Evolutionary conservation across 2,113 vertebrate genomes (phyloP), one percentile per base, ranked within the genome.

Genomic region (Arvicanthis niloticus): DNA sequence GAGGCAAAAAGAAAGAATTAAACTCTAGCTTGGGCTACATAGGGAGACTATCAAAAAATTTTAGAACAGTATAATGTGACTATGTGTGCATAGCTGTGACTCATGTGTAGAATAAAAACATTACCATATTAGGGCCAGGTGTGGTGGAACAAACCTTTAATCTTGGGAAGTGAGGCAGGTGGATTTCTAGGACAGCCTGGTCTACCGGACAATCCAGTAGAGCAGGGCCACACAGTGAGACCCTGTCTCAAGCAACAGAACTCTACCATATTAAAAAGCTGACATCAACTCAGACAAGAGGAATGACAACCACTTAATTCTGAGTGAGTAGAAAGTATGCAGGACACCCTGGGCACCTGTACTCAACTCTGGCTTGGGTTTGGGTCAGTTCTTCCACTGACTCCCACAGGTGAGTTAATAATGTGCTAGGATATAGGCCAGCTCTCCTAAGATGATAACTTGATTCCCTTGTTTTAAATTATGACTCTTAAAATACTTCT

Each of bases 401-500:
- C 29, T 62, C 2, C 19, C 22, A 72, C 58, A 81, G 37, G 29
- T 70, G 31, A n/a, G 67, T 72, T 51, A 89, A 62, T 68, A 42
- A 72, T 77, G 90, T 88, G 51, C 68, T 26, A 19, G 4, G 77
- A 34, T 56, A 8, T 11, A 81, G 51, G 22, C 65, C 29, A 31
- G 65, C 15, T n/a, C 31, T 81, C 53, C 53, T 58, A 58, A 81
- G 78, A 81, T 58, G 11, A 3, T 80, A 53, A 37, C 31, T 96
- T 92, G 56, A 96, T 93, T 92, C 7, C 5, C 1, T 88, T 97
- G n/a, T 89, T 96, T 92, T 84, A 91, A 95, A 40, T 89, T 91
- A 86, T 42, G 34, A 84, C 91, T 95, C 24, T 93, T 40, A n/a
- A 96, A 91, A 16, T 90, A 92, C 87, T 95, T 73, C 16, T 95